These are phyloP conservation scores for Glossosoma conforme DNA, from an alignment of 1,140 invertebrate genomes.

Conservation along the genomic window DNA sequence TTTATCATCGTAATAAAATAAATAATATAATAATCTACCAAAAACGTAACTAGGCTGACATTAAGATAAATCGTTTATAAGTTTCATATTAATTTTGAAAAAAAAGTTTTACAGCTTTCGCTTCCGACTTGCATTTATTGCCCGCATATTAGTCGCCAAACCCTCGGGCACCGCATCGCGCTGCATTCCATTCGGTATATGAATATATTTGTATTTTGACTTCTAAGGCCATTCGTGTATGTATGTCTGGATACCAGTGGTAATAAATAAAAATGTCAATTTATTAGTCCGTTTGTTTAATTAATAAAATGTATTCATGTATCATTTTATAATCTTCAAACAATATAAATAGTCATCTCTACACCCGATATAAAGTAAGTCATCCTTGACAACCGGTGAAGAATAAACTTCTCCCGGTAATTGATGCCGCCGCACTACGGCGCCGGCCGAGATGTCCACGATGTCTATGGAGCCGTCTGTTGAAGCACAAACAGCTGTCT, in stretches of 20 bases:
- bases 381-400: conserved; percentile 55
- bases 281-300: conserved; percentile 18
- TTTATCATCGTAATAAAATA: conserved; percentile 16
- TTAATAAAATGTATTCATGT: conserved; percentile 17
- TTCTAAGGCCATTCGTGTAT: conserved; percentile 30
- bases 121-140: conserved; percentile 20
- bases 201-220: conserved; percentile 26
- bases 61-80: conserved; percentile 1
- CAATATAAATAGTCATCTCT: conserved; percentile 68
- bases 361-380: conserved; percentile 61
- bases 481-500: conserved; percentile 46
- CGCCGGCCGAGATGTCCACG: conserved; percentile 48
- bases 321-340: conserved; percentile 43
- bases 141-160: conserved; percentile 3
- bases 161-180: conserved; percentile 9
- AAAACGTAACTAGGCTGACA: conserved; percentile 12
- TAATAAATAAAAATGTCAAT: conserved; percentile 30
- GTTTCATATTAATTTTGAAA: conserved; percentile 22
- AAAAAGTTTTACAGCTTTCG: conserved; percentile 15
- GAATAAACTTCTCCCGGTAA: conserved; percentile 64
- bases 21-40: conserved; percentile 9
- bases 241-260: conserved; percentile 30
- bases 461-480: conserved; percentile 54
- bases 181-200: conserved; percentile 30
- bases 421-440: conserved; percentile 40